Percentiles rank a stretch among this genome's conserved stretches.
Evolutionary conservation across 2,888 invertebrate species (phyloP).

Genomic region (Labia minor): DNA sequence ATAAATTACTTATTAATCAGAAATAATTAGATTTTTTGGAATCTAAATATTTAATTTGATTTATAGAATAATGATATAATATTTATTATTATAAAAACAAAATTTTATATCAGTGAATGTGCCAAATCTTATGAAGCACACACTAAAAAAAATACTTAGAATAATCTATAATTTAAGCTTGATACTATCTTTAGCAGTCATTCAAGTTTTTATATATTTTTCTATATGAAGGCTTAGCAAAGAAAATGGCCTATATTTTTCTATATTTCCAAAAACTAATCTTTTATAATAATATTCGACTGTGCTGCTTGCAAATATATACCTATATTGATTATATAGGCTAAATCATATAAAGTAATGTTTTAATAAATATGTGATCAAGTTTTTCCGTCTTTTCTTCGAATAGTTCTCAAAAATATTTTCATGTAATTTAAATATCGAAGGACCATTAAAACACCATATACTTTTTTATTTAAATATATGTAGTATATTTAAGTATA

Average conservation of each 20-base stretch:
- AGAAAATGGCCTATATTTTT: background rate
- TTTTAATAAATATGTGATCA: background rate
- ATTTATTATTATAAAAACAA: background rate
- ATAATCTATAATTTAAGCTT: background rate
- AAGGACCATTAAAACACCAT: too few species aligned
- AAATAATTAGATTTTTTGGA: too few species aligned
- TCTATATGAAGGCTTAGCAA: constrained; percentile 3
- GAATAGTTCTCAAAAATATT: too few species aligned
- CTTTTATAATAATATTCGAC: background rate
- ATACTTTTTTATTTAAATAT: too few species aligned
- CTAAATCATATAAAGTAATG: background rate
- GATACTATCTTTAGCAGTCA: background rate
- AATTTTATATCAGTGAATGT: background rate
- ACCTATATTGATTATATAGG: background rate
- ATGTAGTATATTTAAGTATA: too few species aligned
- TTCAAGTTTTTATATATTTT: background rate
- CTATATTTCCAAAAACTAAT: background rate
- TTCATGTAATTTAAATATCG: too few species aligned
- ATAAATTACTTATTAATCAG: too few species aligned
- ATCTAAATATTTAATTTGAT: too few species aligned
- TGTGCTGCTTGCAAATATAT: background rate
- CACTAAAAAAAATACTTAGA: background rate
- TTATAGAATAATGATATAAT: background rate
- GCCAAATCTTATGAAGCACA: background rate
- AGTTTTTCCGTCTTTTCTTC: background rate